Evolutionary conservation across 2,113 vertebrate species (phyloP).

Genomic region (Paralichthys olivaceus): DNA sequence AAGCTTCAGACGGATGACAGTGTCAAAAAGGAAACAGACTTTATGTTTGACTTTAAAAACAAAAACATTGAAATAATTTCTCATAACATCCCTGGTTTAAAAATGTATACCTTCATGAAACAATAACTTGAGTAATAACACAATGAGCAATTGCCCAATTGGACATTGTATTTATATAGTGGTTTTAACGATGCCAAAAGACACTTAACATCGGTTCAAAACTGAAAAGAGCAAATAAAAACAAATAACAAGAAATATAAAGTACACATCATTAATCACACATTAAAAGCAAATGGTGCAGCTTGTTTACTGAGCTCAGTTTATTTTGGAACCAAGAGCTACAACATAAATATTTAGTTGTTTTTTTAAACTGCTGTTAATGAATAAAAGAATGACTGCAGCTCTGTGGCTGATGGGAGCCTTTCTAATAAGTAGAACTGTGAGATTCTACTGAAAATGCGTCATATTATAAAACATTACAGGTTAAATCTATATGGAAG

Average conservation of each 20-base stretch:
- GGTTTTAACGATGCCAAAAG: background rate
- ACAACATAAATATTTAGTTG: background rate
- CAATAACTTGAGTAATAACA: too few species aligned
- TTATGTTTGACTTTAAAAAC: too few species aligned
- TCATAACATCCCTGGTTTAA: background rate
- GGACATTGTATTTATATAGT: background rate
- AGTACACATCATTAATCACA: background rate
- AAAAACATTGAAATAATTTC: too few species aligned
- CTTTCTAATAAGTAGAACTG: too few species aligned
- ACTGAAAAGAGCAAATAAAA: background rate
- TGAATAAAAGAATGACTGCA: background rate
- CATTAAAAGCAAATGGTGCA: background rate
- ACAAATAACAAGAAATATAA: background rate
- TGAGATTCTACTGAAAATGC: too few species aligned
- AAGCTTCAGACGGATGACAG: conserved; percentile 48
- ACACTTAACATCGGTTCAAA: background rate
- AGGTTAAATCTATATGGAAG: too few species aligned
- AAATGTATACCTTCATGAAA: background rate
- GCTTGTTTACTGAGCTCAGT: background rate
- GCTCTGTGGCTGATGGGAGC: too few species aligned
- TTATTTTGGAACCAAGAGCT: background rate
- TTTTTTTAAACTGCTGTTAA: background rate
- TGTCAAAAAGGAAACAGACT: conserved; percentile 13
- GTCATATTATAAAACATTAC: too few species aligned
- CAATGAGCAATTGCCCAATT: background rate